Evolutionary conservation across 2,113 vertebrate genomes (phyloP), one percentile per base, ranked within the genome.

Genomic region (Sapayoa aenigma): DNA sequence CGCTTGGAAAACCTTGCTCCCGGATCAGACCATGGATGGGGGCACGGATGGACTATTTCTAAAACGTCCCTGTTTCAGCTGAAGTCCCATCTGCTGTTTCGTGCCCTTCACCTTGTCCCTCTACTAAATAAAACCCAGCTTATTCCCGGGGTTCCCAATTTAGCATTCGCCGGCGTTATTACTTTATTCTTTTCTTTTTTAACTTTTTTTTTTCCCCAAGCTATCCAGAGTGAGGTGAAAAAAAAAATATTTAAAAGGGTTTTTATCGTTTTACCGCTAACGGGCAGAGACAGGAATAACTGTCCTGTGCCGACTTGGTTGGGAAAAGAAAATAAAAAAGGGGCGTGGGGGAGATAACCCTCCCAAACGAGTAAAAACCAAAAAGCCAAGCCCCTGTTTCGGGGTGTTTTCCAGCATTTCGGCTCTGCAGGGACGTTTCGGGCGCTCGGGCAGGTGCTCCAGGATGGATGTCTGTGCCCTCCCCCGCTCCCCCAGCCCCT

Each of bases 381-480:
- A 39, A 13, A 0, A 30, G 74, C 2, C 15, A 10, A 66, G 9
- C 31, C 24, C 41, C 7, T 10, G 0, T 23, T 27, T 62, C 20
- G 16, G 67, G 17, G 15, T 6, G 33, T 4, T 20, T 7, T 0
- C 18, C 0, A 11, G 33, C 6, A 1, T 20, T 27, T 20, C 1
- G 11, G 84, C 6, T 8, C 53, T 2, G 50, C 68, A 23, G 63
- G 24, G 67, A 11, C 0, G 60, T 11, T 8, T 14, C 6, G 28
- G 4, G 1, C 4, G 0, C 19, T 11, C 42, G 15, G 67, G 62
- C 85, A 84, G 94, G 73, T 93, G 73, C 71, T 59, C 8, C 27
- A 0, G 71, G 41, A 41, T 24, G 73, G 3, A 16, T 19, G 23
- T 20, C 37, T 1, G 14, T 14, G 60, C 39, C 69, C 53, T 66